Evolutionary conservation across 1,140 invertebrate species (phyloP).

Genomic region (Adelges cooleyi): DNA sequence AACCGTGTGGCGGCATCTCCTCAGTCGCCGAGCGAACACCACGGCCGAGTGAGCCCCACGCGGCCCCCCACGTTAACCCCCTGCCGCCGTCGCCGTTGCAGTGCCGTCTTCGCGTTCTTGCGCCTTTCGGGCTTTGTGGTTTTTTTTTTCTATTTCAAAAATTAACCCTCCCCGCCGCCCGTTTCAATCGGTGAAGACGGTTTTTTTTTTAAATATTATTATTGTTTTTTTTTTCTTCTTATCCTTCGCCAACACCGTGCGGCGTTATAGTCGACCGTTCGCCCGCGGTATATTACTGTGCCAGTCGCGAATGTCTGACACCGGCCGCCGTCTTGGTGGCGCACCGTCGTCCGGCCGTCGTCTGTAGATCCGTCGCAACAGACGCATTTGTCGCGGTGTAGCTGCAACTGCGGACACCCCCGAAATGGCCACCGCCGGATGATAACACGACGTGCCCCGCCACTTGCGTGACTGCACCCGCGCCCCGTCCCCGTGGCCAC

Average conservation of each 20-base stretch:
- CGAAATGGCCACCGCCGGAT: no score
- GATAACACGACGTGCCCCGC: not conserved
- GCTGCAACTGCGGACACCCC: not conserved
- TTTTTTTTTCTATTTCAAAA: not conserved
- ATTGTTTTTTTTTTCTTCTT: no score
- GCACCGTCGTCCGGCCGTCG: no score
- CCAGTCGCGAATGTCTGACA: no score
- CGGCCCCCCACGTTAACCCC: not conserved
- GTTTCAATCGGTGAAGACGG: not conserved
- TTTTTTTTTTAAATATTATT: no score
- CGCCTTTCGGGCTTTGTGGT: no score
- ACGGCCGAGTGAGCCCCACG: slow-evolving; percentile 9
- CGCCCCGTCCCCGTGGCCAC: not conserved
- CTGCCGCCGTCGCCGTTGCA: not conserved
- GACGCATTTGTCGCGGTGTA: not conserved
- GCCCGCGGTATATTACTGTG: no score
- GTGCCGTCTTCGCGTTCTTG: not conserved
- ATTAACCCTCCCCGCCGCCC: not conserved
- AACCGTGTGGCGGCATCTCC: not conserved
- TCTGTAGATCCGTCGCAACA: no score
- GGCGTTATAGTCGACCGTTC: no score
- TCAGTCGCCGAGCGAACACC: slow-evolving; percentile 21
- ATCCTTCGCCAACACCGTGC: no score
- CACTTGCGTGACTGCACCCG: not conserved
- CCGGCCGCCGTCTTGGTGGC: no score